Evolutionary conservation across 2,888 invertebrate species (phyloP), one percentile per base, ranked within the genome.

Genomic region (Lepidonotus clava): DNA sequence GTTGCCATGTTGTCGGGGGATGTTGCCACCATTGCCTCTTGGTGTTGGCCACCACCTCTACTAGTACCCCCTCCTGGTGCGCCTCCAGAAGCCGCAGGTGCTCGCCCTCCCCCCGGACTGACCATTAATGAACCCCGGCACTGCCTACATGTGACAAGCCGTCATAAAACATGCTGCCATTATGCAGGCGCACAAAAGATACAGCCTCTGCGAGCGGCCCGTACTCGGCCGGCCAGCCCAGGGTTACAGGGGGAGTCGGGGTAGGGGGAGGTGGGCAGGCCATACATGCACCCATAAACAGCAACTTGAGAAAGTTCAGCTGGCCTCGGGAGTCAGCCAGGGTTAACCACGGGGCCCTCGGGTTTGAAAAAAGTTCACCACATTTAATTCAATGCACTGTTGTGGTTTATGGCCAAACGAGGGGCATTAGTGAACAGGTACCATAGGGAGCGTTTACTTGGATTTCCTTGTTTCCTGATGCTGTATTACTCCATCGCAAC

Each of bases 241-340:
- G 46, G 46, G 18, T 8, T 46, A 18, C 46, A 46, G 46, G 46
- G 46, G 46, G 46, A 18, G 46, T n/a, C 8, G 46, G 46, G 46
- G 46, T 46, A 46, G 46, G 18, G 46, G 61, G n/a, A 11, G 14
- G 18, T 14, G 8, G 56, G 56, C 56, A n/a, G 5, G 61, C 5
- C 61, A 2, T 61, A 24, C 61, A n/a, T n/a, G 28, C 61, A 34
- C 71, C n/a, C 80, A 80, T 80, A 80, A 80, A 80, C 51, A 46
- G 80, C 80, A 80, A 80, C 51, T 46, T 80, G 80, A 80, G 80
- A 80, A 80, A 46, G 41, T 80, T 80, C 80, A 46, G 80, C 80
- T 76, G 76, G 46, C 80, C 8, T 6, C 14, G 36, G 24, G 71
- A 71, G 71, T 71, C 71, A 71, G 71, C 36, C 8, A 34, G 71